Evolutionary conservation across 1,140 invertebrate genomes (phyloP), one percentile per base, ranked within the genome.

Genomic region (Drosophila eugracilis): DNA sequence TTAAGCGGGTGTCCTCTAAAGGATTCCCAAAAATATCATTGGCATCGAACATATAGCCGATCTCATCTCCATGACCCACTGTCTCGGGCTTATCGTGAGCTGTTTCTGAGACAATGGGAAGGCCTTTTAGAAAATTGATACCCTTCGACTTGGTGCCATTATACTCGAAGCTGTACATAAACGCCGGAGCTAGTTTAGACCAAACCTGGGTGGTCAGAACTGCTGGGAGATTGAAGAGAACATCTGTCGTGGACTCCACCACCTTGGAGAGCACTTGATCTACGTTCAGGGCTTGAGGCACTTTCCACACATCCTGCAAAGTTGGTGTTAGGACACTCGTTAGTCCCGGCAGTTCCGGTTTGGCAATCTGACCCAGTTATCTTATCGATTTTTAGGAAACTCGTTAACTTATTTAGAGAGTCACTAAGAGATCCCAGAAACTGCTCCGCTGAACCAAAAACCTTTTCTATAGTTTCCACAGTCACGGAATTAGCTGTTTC

Each of bases 121-220:
- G 85, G 5, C 94, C 95, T 14, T 91, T 90, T 1, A 96, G 89
- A 74, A 96, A 95, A 39, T 93, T 92, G 6, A 92, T 92, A 4
- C 94, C 94, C 49, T 93, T 93, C 9, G 92, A 94, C 24, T 92
- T 91, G 47, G 94, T 94, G 6, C 94, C 93, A 7, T 92, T 91
- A 60, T 96, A 94, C 54, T 96, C 95, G 77, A 96, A 96, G 76
- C 94, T 94, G 78, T 96, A 96, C 19, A 96, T 92, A 75, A 93
- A 96, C 0, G 94, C 92, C 0, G 94, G 93, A 0, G 93, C 92
- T 2, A 91, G 89, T 37, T 92, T 92, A 0, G 93, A 93, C 95
- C 95, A 96, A 5, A 94, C 91, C 34, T 94, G 90, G 0, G 94
- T 94, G 5, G 94, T 95, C 12, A 95, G 85, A 75, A 95, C 95